Conservation (phyloP, 2,797 vertebrate species). For the Meriones psammophilus region DNA sequence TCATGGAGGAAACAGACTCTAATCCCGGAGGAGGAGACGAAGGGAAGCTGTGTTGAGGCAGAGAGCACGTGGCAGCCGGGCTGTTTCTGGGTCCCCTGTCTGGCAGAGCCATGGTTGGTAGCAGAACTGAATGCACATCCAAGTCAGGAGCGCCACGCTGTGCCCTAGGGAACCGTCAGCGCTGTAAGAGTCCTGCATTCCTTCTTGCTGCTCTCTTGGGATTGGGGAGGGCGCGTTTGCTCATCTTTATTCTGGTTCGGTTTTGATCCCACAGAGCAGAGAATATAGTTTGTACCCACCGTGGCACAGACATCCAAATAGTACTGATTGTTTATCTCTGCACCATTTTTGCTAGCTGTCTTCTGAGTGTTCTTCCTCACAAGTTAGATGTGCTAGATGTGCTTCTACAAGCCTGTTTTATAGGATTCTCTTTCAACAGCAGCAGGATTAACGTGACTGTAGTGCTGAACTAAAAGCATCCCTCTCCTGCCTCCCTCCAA, state of each 20-base stretch:
- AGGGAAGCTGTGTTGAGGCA: conserved; percentile 71
- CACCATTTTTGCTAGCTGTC: conserved; percentile 85
- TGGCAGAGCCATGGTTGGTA: conserved; percentile 69
- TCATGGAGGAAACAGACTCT: conserved; percentile 74
- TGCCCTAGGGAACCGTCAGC: not conserved
- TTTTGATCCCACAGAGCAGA: conserved; percentile 86
- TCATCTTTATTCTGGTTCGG: conserved; percentile 50
- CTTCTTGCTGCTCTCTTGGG: conserved; percentile 83
- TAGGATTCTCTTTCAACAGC: conserved; percentile 74
- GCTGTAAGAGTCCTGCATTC: conserved; percentile 76
- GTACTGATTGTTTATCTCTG: conserved; percentile 82
- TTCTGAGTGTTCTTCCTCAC: conserved; percentile 86
- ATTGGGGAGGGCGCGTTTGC: conserved; percentile 68
- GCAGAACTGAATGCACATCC: conserved; percentile 76
- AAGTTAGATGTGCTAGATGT: conserved; percentile 83
- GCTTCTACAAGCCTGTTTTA: conserved; percentile 85
- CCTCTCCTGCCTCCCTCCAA: conserved; percentile 79
- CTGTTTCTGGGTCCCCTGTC: conserved; percentile 71
- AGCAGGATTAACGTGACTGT: conserved; percentile 85
- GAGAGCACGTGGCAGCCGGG: conserved; percentile 51
- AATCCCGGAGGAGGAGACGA: conserved; percentile 82
- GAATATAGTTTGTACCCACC: conserved; percentile 85
- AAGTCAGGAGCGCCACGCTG: conserved; percentile 74
- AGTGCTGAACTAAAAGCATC: conserved; percentile 89
- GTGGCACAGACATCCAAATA: conserved; percentile 88